Evolutionary conservation across 2,113 vertebrate genomes (phyloP), one percentile per base, ranked within the genome.

Genomic region (Albula goreensis): DNA sequence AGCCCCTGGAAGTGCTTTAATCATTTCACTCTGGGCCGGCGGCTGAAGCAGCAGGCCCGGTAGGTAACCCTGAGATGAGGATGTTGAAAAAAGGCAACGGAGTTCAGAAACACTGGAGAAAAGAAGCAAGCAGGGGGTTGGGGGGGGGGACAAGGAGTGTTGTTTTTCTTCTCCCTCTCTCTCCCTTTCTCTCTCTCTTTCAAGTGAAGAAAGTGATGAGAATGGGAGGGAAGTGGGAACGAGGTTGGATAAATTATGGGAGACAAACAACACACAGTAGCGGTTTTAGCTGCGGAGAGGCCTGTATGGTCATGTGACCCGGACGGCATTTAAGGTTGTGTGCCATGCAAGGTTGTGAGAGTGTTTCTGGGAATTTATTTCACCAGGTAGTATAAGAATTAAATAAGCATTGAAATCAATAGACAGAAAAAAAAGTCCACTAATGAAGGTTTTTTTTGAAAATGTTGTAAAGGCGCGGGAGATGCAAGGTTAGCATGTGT

Each of bases 1-100:
- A 83, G 80, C 80, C 86, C 88, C 84, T 87, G 88, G 83, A 89
- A 89, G 85, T 11, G 79, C 85, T 91, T 88, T 88, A 86, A 84
- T 89, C 74, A 87, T 87, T 84, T 86, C 50, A 78, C 88, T 85
- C 80, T 84, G 57, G 89, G 81, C 87, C 60, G 83, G 74, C 49
- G 78, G 85, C 85, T 86, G 80, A 85, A 88, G 85, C 66, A 60
- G 66, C 83, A 86, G 81, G 78, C 57, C 80, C 51, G 17, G 50
- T 87, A 89, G 82, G 83, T 86, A 77, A 83, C 83, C 83, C 70
- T 2, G 66, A 80, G 87, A 85, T 88, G 78, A 87, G 80, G 86
- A 83, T 50, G 80, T 81, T 17, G 31, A 41, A 41, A 41, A 74
- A 86, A 82, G 85, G 82, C 82, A 86, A 53, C 81, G 78, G 52